A percentile compares a stretch with the other conserved stretches of the same genome.
These are phyloP conservation scores for Melanotaenia maccullochi DNA, from an alignment of 2,797 vertebrate species.

Conservation along the genomic window DNA sequence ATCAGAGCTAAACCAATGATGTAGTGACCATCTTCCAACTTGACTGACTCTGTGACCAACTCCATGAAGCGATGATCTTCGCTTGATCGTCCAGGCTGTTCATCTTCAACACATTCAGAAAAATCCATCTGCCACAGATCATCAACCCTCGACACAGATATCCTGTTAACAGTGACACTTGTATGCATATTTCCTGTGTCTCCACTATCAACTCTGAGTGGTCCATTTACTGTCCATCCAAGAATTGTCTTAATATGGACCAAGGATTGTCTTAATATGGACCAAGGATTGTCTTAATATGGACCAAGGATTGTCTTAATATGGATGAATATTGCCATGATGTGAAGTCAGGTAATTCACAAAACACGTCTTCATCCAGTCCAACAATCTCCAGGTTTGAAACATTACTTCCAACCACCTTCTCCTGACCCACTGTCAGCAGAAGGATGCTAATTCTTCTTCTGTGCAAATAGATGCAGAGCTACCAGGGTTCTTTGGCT, in stretches of 20 bases:
- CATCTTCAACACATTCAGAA: not conserved
- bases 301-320: not conserved
- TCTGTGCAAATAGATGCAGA: too few species aligned
- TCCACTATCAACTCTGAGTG: too few species aligned
- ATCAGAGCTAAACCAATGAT: not conserved
- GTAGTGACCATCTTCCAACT: not conserved
- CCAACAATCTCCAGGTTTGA: not conserved
- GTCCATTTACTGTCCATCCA: not conserved
- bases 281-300: not conserved
- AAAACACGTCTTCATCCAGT: not conserved
- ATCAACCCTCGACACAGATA: not conserved
- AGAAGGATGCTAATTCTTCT: not conserved
- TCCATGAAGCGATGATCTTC: conserved; percentile 5
- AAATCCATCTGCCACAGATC: not conserved
- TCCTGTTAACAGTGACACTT: too few species aligned
- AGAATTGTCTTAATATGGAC: not conserved
- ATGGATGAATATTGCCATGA: not conserved
- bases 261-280: not conserved
- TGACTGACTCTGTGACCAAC: not conserved
- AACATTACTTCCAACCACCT: not conserved
- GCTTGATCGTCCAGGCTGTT: not conserved
- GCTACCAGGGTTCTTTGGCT: too few species aligned
- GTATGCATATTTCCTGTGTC: too few species aligned
- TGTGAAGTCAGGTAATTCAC: not conserved
- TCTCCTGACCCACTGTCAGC: conserved; percentile 4